Evolutionary conservation across 1,140 invertebrate genomes (phyloP), one percentile per base, ranked within the genome.

Genomic region (Eumeta japonica): DNA sequence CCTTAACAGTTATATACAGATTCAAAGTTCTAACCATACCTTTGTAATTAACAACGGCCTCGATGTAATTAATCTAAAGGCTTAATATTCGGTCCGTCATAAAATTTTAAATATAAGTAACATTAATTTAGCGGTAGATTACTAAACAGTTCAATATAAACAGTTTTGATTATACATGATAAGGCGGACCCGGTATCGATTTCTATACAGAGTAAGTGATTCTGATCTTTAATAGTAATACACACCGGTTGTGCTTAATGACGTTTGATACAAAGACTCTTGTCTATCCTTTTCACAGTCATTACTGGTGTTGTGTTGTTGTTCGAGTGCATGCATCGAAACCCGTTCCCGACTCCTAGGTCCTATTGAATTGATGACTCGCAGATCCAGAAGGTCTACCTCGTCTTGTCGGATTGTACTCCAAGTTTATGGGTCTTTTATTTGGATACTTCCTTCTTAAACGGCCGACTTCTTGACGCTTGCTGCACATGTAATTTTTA

Each of bases 121-220:
- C 37, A 39, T 4, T 20, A 13, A 20, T 39, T 2, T 12, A 39
- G 10, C 3, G 12, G 3, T 27, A 31, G 16, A 28, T 39, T 13
- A 10, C 11, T 32, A 15, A 14, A 39, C 15, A n/a, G 3, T 31
- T 32, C 27, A 32, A n/a, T 1, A 31, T 39, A 39, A 3, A 27
- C 29, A 11, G 12, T 9, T 29, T 28, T 28, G 14, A 15, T 28
- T 11, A 40, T 35, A 35, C 38, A 40, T 10, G 37, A 39, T 10
- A 39, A 31, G 3, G 37, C 28, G 4, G 37, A 39, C 2, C 37
- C 37, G 3, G 37, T 39, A 27, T 39, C 37, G 11, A 39, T 15
- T 32, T 39, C 37, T 30, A 39, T 39, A 29, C 1, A 16, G 14
- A 39, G 15, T 5, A 4, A 9, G n/a, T 3, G 13, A 10, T 20